Base-by-base conservation (phyloP, 2,797 vertebrate species). In the Chloroceryle inda region DNA sequence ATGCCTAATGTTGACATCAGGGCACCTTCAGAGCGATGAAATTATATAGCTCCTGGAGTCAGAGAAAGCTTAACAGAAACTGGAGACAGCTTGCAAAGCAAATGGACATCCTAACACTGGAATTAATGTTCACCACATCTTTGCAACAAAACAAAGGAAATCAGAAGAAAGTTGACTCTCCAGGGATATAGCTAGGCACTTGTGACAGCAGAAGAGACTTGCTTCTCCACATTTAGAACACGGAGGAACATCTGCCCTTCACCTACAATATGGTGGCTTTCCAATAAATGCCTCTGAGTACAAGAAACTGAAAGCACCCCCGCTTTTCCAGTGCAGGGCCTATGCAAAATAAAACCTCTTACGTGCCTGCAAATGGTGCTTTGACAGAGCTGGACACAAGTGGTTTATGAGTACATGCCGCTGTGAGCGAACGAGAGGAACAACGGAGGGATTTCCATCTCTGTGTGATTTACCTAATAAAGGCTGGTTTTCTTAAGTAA, bases 331-430 rank as follows among this genome's bases (percentile, higher is more conserved):
- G 1, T 3, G 21, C 13, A 14, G 20, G 53, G 35, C n/a, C 42
- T 76, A 85, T 89, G 92, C 89, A 96, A 93, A 96, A 38, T 12
- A 35, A 61, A 10, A 29, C 13, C n/a, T 47, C 62, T 35, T n/a
- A 2, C 13, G 5, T 2, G 3, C 38, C 59, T 82, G 80, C 63
- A 85, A 64, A 37, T 5, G 14, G 73, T 62, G 58, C 27, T 84
- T 63, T 45, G 56, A 7, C 56, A 88, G 61, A 40, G 73, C 1
- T 58, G 58, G 69, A 5, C 27, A 12, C 7, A 14, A 62, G 47
- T 13, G 0, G 27, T 58, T 78, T 26, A 47, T 55, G n/a, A 5
- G 4, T 69, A 71, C 1, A 2, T 33, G 66, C n/a, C 80, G 26
- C 12, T n/a, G 18, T 47, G 59, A 69, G 71, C 44, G 78, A 24